These are phyloP conservation scores for Leptinotarsa juncta DNA, from an alignment of 2,888 invertebrate species.

Conservation along the genomic window DNA sequence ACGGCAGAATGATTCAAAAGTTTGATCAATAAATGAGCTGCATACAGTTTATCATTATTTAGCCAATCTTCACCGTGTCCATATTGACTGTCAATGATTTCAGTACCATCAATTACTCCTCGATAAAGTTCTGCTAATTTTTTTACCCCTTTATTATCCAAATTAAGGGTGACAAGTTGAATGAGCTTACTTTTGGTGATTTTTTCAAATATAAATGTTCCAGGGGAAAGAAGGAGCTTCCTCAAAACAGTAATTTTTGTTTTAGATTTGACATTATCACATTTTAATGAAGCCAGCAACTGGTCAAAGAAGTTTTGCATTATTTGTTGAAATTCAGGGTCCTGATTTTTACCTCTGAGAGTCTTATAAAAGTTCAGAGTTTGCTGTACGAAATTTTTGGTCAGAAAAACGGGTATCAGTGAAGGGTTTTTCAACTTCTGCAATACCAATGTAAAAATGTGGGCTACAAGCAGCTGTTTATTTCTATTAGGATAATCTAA, in stretches of 20 bases:
- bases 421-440: conserved; percentile 62
- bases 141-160: conserved; percentile 73
- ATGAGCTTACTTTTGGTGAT: conserved; percentile 75
- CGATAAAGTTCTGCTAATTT: conserved; percentile 73
- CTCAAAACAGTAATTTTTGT: conserved; percentile 72
- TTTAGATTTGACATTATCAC: conserved; percentile 67
- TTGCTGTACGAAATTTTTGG: conserved; percentile 74
- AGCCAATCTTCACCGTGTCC: conserved; percentile 70
- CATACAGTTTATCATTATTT: conserved; percentile 76
- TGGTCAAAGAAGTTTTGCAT: conserved; percentile 70
- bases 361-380: conserved; percentile 74
- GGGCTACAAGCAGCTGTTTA: conserved; percentile 72
- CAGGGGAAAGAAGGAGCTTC: conserved; percentile 76
- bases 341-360: conserved; percentile 69
- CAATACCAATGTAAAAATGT: conserved; percentile 71
- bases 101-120: conserved; percentile 65
- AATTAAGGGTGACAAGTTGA: conserved; percentile 72
- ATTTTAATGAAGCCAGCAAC: conserved; percentile 68
- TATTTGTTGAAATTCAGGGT: conserved; percentile 70
- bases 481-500: conserved; percentile 70
- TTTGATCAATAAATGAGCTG: conserved; percentile 70
- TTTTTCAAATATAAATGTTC: conserved; percentile 80
- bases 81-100: conserved; percentile 65
- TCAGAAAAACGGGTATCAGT: conserved; percentile 71
- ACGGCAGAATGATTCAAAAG: conserved; percentile 63